These are phyloP conservation scores for Cataglyphis albicans DNA, from an alignment of 2,888 invertebrate genomes.

Conservation along the genomic window DNA sequence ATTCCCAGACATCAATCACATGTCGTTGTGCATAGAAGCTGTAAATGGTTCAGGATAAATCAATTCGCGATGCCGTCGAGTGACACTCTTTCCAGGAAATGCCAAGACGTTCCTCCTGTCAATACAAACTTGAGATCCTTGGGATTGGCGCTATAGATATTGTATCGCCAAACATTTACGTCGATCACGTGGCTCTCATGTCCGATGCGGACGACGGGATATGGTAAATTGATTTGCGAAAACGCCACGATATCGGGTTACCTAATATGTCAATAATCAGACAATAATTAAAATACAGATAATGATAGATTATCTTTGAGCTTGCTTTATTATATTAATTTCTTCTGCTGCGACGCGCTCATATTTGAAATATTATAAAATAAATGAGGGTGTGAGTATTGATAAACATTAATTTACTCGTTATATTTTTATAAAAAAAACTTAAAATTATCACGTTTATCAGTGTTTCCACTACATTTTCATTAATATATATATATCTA, in stretches of 20 bases:
- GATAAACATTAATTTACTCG: not conserved
- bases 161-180: not conserved
- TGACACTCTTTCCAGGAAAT: not conserved
- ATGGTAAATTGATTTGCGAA: not conserved
- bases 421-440: not conserved
- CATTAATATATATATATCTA: not conserved
- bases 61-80: not conserved
- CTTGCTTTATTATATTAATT: not conserved
- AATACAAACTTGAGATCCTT: not conserved
- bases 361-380: not conserved
- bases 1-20: not conserved
- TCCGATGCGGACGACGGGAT: not conserved
- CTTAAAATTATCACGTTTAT: not conserved
- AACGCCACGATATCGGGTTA: slow-evolving; percentile 54
- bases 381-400: not conserved
- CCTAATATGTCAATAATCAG: not conserved
- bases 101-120: not conserved
- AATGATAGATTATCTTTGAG: not conserved
- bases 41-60: not conserved
- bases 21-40: not conserved
- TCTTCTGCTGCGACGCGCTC: not conserved
- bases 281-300: not conserved
- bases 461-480: not conserved
- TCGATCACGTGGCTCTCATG: not conserved
- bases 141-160: not conserved